Evolutionary conservation across 1,140 invertebrate genomes (phyloP).

Genomic region (Theocolax elegans): DNA sequence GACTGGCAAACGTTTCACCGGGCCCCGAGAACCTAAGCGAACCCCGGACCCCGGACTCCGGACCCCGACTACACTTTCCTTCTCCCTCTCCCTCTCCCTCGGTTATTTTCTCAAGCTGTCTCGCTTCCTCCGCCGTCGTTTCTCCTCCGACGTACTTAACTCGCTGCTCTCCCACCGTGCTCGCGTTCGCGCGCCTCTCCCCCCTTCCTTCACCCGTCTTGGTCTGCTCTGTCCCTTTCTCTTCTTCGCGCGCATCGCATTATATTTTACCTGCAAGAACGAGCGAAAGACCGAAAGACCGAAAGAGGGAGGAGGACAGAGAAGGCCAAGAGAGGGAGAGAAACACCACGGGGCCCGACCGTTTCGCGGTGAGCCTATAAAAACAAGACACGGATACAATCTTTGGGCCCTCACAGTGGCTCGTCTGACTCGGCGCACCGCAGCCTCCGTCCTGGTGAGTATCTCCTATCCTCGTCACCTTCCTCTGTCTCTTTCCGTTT

Average conservation of each 20-base stretch:
- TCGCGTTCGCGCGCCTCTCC: conserved; percentile 51
- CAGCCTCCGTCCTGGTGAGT: conserved; percentile 51
- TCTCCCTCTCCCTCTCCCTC: conserved; percentile 24
- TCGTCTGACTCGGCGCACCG: conserved; percentile 60
- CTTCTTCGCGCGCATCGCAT: conserved; percentile 34
- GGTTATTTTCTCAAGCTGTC: conserved; percentile 39
- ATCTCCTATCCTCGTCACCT: conserved; percentile 48
- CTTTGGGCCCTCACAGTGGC: conserved; percentile 64
- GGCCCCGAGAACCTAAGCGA: conserved; percentile 6
- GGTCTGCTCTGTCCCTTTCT: conserved; percentile 32
- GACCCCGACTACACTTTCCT: conserved; percentile 15
- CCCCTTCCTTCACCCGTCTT: conserved; percentile 43
- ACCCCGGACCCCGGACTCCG: conserved; percentile 21
- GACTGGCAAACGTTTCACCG: conserved; percentile 33
- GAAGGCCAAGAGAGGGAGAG: neutral
- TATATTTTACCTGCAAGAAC: conserved; percentile 45
- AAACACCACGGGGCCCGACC: conserved; percentile 50
- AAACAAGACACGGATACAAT: conserved; percentile 68
- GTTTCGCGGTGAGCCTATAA: conserved; percentile 64
- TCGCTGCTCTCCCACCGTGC: conserved; percentile 39
- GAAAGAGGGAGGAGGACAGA: neutral
- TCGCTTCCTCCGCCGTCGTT: conserved; percentile 32
- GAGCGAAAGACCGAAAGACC: neutral
- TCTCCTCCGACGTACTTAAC: conserved; percentile 36
- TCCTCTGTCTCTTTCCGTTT: conserved; percentile 26